Evolutionary conservation across 2,797 vertebrate species (phyloP).

Genomic region (Sciurus carolinensis): DNA sequence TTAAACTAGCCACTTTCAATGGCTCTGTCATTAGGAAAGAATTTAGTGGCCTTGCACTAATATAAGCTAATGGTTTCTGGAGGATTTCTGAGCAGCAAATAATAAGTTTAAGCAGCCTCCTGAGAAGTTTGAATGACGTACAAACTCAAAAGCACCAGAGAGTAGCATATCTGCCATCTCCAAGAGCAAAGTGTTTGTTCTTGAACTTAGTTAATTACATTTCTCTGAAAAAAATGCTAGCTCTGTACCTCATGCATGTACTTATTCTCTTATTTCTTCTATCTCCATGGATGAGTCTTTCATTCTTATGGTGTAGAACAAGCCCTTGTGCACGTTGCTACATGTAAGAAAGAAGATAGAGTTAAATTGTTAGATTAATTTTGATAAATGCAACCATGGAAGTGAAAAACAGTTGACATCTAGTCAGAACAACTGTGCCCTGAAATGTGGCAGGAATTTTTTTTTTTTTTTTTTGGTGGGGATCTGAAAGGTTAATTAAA

Average conservation of each 20-base stretch:
- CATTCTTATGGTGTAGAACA: not conserved
- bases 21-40: slow-evolving; percentile 90
- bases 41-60: slow-evolving; percentile 88
- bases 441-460: not conserved
- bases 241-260: fast-evolving
- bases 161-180: slow-evolving; percentile 61
- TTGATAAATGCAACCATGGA: not conserved
- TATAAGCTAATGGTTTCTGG: slow-evolving; percentile 87
- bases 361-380: not conserved
- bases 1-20: slow-evolving; percentile 86
- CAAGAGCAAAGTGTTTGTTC: slow-evolving; percentile 64
- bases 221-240: slow-evolving; percentile 4
- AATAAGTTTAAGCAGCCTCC: slow-evolving; percentile 86
- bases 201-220: not conserved
- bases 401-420: not conserved
- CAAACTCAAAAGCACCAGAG: slow-evolving; percentile 77
- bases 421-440: not conserved
- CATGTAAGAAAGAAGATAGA: not conserved
- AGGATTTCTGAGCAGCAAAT: slow-evolving; percentile 86
- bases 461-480: too few relatives aligned
- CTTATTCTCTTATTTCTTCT: not conserved
- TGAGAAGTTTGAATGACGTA: slow-evolving; percentile 82
- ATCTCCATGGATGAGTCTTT: not conserved
- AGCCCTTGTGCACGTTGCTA: not conserved
- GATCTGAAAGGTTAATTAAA: not conserved